Conservation (phyloP, 2,797 vertebrate genomes). For the Clarias pachynema region DNA sequence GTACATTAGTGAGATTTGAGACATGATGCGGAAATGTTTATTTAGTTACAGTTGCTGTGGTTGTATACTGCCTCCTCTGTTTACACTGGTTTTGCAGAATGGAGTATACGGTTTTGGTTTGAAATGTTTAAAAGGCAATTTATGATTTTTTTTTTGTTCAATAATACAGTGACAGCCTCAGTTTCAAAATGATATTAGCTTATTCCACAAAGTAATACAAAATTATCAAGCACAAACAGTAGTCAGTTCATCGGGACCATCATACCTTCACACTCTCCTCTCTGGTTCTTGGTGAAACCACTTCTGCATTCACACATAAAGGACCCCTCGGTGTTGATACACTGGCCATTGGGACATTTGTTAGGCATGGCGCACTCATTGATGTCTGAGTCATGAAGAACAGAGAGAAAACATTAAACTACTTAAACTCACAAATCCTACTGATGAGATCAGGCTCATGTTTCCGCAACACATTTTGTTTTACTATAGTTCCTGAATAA, state of each 20-base stretch:
- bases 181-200: neutral
- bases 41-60: neutral
- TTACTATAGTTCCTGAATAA: neutral
- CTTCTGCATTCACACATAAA: constrained; percentile 85
- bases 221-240: neutral
- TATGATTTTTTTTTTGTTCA: neutral
- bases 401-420: constrained; percentile 38
- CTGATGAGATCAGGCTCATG: neutral
- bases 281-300: constrained; percentile 80
- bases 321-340: constrained; percentile 87
- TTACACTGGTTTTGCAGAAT: neutral
- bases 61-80: neutral
- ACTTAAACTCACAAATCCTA: neutral
- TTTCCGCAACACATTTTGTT: neutral
- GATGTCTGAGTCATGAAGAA: constrained; percentile 72
- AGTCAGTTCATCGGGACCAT: neutral
- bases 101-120: neutral
- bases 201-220: neutral
- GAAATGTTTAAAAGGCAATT: neutral
- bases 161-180: neutral
- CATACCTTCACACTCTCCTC: constrained; percentile 86
- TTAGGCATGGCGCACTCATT: constrained; percentile 86
- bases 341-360: constrained; percentile 78
- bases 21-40: neutral
- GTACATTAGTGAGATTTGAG: neutral